Evolutionary conservation across 2,888 invertebrate genomes (phyloP).

Genomic region (Philopedon plagiatum): DNA sequence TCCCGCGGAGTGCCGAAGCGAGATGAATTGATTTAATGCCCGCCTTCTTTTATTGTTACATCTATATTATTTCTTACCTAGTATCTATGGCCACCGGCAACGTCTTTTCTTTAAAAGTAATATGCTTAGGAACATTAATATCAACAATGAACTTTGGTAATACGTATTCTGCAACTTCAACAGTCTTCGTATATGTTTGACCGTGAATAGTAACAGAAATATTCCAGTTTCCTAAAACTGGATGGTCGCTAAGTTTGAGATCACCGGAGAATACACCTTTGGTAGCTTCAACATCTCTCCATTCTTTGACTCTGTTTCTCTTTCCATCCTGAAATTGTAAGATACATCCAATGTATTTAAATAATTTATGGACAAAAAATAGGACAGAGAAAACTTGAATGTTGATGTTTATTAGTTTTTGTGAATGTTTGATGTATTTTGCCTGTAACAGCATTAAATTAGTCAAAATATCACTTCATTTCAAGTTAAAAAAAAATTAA

Average conservation of each 20-base stretch:
- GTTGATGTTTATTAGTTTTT: too few species aligned
- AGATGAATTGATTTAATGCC: too few species aligned
- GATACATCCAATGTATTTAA: conserved; percentile 19
- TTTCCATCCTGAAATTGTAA: conserved; percentile 75
- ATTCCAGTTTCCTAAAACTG: conserved; percentile 91
- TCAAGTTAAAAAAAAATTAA: too few species aligned
- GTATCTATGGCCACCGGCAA: conserved; percentile 86
- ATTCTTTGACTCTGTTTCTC: conserved; percentile 87
- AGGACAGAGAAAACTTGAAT: too few species aligned
- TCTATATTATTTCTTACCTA: conserved; percentile 73
- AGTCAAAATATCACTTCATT: too few species aligned
- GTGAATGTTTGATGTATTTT: too few species aligned
- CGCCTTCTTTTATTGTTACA: not conserved
- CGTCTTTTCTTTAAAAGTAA: conserved; percentile 84
- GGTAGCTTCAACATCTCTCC: conserved; percentile 77
- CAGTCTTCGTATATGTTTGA: conserved; percentile 73
- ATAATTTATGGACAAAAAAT: too few species aligned
- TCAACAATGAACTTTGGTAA: conserved; percentile 94
- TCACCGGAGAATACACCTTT: conserved; percentile 85
- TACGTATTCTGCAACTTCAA: conserved; percentile 92
- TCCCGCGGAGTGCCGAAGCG: too few species aligned
- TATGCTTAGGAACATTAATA: conserved; percentile 85
- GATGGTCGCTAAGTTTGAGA: conserved; percentile 83
- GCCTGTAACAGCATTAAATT: too few species aligned
- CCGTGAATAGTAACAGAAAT: conserved; percentile 79